Evolutionary conservation across 2,888 invertebrate genomes (phyloP).

Genomic region (Netelia virgata): DNA sequence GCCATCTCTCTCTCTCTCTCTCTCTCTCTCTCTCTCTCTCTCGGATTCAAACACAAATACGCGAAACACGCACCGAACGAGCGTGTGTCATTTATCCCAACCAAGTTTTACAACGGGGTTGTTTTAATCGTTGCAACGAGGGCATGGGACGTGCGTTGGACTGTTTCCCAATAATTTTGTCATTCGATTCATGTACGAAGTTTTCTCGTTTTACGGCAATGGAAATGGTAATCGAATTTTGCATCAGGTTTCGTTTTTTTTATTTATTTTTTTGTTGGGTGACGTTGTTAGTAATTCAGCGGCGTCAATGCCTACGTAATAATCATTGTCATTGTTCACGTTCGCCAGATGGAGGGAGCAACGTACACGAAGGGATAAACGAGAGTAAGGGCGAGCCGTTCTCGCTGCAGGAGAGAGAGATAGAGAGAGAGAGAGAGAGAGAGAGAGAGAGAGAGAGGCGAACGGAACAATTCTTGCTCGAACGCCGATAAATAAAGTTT

Average conservation of each 20-base stretch:
- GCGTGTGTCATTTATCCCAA: conserved; percentile 14
- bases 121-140: background rate
- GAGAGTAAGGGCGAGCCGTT: background rate
- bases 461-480: conserved; percentile 56
- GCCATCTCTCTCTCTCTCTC: background rate
- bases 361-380: background rate
- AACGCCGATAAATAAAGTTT: conserved; percentile 67
- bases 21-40: background rate
- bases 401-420: background rate
- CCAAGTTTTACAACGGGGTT: conserved; percentile 10
- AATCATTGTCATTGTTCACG: background rate
- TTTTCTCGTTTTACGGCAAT: background rate
- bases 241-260: background rate
- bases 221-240: background rate
- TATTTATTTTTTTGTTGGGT: background rate
- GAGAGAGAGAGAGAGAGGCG: too few relatives aligned
- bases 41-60: background rate
- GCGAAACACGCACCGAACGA: conserved; percentile 1
- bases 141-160: background rate
- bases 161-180: background rate
- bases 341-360: background rate
- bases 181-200: background rate
- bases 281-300: background rate
- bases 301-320: background rate
- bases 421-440: too few relatives aligned